Evolutionary conservation across 2,113 vertebrate species (phyloP).

Genomic region (Pomatostomus ruficeps): DNA sequence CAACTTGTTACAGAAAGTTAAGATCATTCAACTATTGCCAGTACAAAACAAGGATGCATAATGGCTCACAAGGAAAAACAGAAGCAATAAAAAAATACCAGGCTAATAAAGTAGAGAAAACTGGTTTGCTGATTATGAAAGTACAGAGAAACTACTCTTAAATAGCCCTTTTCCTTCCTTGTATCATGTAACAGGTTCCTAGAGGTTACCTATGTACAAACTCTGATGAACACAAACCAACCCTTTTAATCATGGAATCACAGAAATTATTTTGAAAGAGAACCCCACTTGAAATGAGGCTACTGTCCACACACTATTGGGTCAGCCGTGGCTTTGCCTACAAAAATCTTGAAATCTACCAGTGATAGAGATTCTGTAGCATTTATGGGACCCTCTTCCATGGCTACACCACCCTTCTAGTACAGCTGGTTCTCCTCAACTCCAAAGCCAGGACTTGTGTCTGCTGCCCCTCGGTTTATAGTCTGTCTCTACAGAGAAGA

Average conservation of each 20-base stretch:
- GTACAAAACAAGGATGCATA: neutral
- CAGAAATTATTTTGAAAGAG: neutral
- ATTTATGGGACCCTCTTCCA: neutral
- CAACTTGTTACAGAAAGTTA: neutral
- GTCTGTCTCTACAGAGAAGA: neutral
- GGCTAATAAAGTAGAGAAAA: neutral
- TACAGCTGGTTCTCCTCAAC: neutral
- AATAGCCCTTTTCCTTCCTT: neutral
- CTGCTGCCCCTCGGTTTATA: neutral
- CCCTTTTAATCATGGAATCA: neutral
- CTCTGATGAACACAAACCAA: neutral
- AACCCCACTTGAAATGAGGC: neutral
- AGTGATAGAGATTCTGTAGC: neutral
- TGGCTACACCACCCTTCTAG: neutral
- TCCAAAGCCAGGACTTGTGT: neutral
- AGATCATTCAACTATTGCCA: neutral
- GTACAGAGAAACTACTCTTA: neutral
- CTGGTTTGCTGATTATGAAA: neutral
- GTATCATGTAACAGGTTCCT: neutral
- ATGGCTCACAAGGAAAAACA: neutral
- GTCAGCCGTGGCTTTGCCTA: neutral
- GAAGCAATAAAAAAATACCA: neutral
- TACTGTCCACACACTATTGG: fast-evolving
- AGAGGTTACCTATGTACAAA: neutral
- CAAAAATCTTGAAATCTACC: neutral